Evolutionary conservation across 2,888 invertebrate genomes (phyloP), one percentile per base, ranked within the genome.

Genomic region (Ptilodon capucinus): DNA sequence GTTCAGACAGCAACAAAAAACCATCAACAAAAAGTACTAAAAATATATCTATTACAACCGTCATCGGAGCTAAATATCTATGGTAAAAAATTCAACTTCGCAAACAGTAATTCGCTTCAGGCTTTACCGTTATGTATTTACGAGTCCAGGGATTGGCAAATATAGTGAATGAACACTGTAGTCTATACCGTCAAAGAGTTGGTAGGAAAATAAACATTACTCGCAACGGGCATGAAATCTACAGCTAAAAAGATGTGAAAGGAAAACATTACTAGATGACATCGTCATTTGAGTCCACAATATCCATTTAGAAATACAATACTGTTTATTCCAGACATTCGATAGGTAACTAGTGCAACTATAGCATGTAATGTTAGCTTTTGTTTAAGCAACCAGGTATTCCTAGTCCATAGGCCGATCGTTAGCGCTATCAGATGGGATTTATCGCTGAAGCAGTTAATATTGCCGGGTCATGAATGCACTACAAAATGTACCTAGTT

Each of bases 391-490:
- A 30, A 28, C 14, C 21, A 13, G 34, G 23, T 30, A 46, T 50
- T 46, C 58, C 57, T 57, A 36, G 34, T 49, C 39, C 40, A 18
- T 48, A 36, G 25, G 40, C 46, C 13, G 34, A 25, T 51, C 35
- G 48, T 42, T 36, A 35, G 13, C 16, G 43, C 40, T 68, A 68
- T 68, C 64, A 54, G 30, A 40, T 8, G 28, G 42, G 50, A 46
- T 49, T 51, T 48, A 68, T 60, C 62, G 40, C 48, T 43, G 36
- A 57, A 47, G 59, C 65, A 63, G 67, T 50, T 42, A 60, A 64
- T 60, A 53, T 52, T 44, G 55, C 30, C 11, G 11, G 28, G 28
- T 28, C 28, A 3, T n/a, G n/a, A n/a, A 28, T 28, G n/a, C 28
- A 11, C 28, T n/a, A 28, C n/a, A n/a, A 11, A 28, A 28, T 28